These are phyloP conservation scores for Avahi laniger DNA, from an alignment of 2,797 vertebrate genomes.

Conservation along the genomic window DNA sequence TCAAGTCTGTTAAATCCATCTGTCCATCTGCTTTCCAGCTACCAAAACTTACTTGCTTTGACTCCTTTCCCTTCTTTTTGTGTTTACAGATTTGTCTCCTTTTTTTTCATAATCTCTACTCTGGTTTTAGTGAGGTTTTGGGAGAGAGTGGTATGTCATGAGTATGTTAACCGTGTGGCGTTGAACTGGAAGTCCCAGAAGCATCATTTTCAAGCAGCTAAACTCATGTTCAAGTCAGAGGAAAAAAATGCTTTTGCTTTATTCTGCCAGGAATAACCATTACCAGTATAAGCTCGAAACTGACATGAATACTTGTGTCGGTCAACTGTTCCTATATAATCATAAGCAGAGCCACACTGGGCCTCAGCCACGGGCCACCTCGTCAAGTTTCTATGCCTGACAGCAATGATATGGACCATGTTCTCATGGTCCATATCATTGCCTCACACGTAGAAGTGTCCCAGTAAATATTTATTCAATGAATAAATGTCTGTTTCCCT, in stretches of 20 bases:
- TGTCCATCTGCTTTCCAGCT: constrained; percentile 47
- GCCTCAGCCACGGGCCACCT: neutral
- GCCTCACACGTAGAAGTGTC: neutral
- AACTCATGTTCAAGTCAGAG: constrained; percentile 11
- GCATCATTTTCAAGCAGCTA: constrained; percentile 19
- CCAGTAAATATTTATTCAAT: neutral
- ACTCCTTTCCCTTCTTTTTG: neutral
- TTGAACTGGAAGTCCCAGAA: constrained; percentile 10
- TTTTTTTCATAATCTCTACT: neutral
- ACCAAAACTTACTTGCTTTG: constrained; percentile 21
- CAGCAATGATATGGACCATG: neutral
- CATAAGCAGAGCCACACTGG: neutral
- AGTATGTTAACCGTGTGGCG: neutral
- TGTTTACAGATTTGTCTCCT: neutral
- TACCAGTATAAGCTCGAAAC: neutral
- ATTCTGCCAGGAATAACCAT: constrained; percentile 16
- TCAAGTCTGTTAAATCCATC: constrained; percentile 48
- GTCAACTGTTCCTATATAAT: neutral
- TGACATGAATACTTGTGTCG: neutral
- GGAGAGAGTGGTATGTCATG: neutral
- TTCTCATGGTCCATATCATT: neutral
- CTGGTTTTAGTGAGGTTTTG: constrained; percentile 22
- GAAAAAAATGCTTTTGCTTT: neutral
- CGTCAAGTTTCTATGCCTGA: neutral
- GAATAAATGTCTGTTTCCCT: neutral